Base-by-base conservation (phyloP, 2,113 vertebrate species). In the Phaethon lepturus region DNA sequence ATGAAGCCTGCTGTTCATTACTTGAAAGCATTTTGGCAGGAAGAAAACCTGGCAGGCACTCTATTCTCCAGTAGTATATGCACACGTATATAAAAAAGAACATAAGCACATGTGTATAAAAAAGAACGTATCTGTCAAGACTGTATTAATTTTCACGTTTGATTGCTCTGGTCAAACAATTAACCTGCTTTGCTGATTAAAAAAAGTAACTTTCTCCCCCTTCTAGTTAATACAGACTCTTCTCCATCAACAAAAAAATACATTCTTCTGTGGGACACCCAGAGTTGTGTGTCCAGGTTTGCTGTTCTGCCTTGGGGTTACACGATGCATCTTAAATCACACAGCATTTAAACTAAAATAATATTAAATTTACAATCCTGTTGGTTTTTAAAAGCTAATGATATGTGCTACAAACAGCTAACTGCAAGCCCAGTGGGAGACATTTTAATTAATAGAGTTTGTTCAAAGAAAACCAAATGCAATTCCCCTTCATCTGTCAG, bases 381-480 rank as follows among this genome's bases (percentile, higher is more conserved):
- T 89, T 72, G 26, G 76, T 97, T 98, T 97, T 97, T 95, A 97
- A 90, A 98, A 98, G 95, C 77, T 96, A 98, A 97, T 96, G 96
- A 97, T 97, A 97, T 82, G 86, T 91, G 95, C 96, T 96, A 96
- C 95, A 97, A 96, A 92, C 66, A 96, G 95, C 84, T 82, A 97
- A 94, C 80, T 87, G 96, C 82, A 96, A 96, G 63, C 97, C 95
- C 79, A 44, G 97, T 79, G 94, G 97, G 97, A 97, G 86, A 83
- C 77, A 95, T 96, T 97, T 98, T 98, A 98, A 98, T 98, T 98
- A 98, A 96, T 95, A 93, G 38, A 92, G 94, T 97, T 98, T 98
- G 95, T 95, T 98, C 96, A 97, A 97, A 98, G 98, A 90, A 96
- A 97, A 97, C 94, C 91, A 95, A 97, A 97, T 92, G 87, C 77